Evolutionary conservation across 2,113 vertebrate genomes (phyloP).

Genomic region (Speoplatyrhinus poulsoni): DNA sequence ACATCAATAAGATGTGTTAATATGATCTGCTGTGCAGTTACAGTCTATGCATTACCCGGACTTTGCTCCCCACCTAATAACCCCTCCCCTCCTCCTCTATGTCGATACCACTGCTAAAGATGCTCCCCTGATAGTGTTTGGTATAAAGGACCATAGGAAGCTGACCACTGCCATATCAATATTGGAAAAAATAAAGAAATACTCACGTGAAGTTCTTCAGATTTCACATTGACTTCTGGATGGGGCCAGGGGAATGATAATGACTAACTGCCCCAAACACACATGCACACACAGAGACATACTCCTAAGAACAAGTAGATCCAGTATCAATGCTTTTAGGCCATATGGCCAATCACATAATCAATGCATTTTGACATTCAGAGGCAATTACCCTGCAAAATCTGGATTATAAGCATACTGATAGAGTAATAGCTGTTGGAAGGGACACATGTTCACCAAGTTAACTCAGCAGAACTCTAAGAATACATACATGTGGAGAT

Average conservation of each 20-base stretch:
- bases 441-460: not conserved
- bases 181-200: constrained; percentile 19
- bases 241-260: constrained; percentile 34
- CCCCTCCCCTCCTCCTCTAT: constrained; percentile 1
- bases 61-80: not conserved
- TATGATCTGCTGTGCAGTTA: constrained; percentile 69
- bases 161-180: constrained; percentile 39
- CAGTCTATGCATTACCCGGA: constrained; percentile 41
- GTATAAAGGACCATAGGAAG: constrained; percentile 46
- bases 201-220: constrained; percentile 63
- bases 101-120: constrained; percentile 45
- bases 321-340: constrained; percentile 63
- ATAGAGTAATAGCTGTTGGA: not conserved
- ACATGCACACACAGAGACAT: not conserved
- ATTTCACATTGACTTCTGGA: constrained; percentile 68
- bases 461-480: not conserved
- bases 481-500: not conserved
- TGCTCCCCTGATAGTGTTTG: constrained; percentile 65
- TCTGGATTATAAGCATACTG: constrained; percentile 21
- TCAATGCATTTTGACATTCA: constrained; percentile 66
- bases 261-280: constrained; percentile 42
- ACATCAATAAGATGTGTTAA: constrained; percentile 69
- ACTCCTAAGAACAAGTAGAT: constrained; percentile 51
- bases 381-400: constrained; percentile 53
- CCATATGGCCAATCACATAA: constrained; percentile 55